These are phyloP conservation scores for Microdon myrmicae DNA, from an alignment of 2,888 invertebrate species.

Conservation along the genomic window DNA sequence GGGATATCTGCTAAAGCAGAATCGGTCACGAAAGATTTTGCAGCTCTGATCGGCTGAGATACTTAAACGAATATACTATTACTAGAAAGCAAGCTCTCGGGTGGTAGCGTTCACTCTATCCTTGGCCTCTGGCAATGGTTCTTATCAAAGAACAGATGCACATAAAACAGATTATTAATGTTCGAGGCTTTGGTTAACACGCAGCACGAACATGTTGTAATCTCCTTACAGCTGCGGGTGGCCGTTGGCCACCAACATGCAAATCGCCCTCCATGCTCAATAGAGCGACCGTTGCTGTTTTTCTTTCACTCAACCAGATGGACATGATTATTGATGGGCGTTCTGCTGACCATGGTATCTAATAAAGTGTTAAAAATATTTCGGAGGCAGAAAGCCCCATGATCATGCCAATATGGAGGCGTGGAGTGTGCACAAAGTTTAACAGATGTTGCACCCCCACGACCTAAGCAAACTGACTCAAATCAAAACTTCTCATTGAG, in stretches of 20 bases:
- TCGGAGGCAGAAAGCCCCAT: neutral
- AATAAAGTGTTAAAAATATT: slow-evolving; percentile 26
- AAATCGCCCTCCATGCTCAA: slow-evolving; percentile 34
- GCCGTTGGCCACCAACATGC: slow-evolving; percentile 17
- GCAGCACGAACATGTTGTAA: slow-evolving; percentile 44
- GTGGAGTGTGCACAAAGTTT: slow-evolving; percentile 12
- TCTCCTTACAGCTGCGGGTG: slow-evolving; percentile 34
- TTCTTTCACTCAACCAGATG: slow-evolving; percentile 24
- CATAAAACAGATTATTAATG: slow-evolving; percentile 48
- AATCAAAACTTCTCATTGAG: slow-evolving; percentile 37
- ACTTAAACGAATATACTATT: too few relatives aligned
- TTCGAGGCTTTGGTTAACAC: slow-evolving; percentile 24
- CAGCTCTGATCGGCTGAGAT: too few relatives aligned
- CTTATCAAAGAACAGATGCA: slow-evolving; percentile 44
- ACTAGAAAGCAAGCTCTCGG: too few relatives aligned
- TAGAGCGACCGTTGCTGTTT: slow-evolving; percentile 32
- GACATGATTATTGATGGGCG: slow-evolving; percentile 33
- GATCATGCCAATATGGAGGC: neutral
- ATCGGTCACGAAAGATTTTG: too few relatives aligned
- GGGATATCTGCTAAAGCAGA: too few relatives aligned
- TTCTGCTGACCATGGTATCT: slow-evolving; percentile 13
- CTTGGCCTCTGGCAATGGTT: slow-evolving; percentile 17
- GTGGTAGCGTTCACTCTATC: too few relatives aligned
- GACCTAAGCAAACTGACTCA: slow-evolving; percentile 2
- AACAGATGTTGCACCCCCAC: slow-evolving; percentile 42